Conservation (phyloP, 1,140 invertebrate genomes). For the Theocolax elegans region DNA sequence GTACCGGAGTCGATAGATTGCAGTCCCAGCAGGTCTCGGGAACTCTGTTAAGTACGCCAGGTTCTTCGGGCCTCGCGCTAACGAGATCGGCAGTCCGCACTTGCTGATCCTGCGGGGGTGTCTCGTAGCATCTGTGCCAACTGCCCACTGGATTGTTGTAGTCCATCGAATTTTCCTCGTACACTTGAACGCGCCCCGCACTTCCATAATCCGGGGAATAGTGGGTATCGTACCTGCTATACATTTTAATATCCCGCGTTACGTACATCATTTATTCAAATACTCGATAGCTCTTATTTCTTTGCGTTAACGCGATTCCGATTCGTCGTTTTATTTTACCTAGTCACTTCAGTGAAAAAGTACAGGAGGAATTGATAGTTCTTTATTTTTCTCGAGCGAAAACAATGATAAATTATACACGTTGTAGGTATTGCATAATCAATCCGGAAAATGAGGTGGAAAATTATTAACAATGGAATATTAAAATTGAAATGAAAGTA, state of each 20-base stretch:
- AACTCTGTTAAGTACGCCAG: conserved; percentile 47
- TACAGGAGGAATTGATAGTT: too few relatives aligned
- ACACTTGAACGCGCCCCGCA: conserved; percentile 54
- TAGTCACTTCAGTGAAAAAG: too few relatives aligned
- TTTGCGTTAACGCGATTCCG: too few relatives aligned
- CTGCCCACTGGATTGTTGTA: conserved; percentile 46
- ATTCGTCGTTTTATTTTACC: too few relatives aligned
- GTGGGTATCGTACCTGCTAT: conserved; percentile 43
- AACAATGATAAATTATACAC: too few relatives aligned
- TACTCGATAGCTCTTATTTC: too few relatives aligned
- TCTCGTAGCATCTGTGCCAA: conserved; percentile 58
- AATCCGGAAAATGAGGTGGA: too few relatives aligned
- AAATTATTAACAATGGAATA: too few relatives aligned
- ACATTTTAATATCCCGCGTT: neutral
- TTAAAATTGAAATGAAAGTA: too few relatives aligned
- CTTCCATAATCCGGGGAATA: conserved; percentile 50
- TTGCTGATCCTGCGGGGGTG: conserved; percentile 58
- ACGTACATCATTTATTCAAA: too few relatives aligned
- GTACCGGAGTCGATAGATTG: conserved; percentile 41
- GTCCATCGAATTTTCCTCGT: conserved; percentile 63
- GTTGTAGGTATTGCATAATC: too few relatives aligned
- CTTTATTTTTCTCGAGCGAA: too few relatives aligned
- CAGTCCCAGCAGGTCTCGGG: conserved; percentile 57
- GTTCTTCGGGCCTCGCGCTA: conserved; percentile 26
- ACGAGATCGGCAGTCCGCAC: neutral